A percentile compares a stretch with the other conserved stretches of the same genome.
phyloP scores from a whole-genome alignment of 2,797 vertebrate genomes.

The Fistularia commersonii region DNA sequence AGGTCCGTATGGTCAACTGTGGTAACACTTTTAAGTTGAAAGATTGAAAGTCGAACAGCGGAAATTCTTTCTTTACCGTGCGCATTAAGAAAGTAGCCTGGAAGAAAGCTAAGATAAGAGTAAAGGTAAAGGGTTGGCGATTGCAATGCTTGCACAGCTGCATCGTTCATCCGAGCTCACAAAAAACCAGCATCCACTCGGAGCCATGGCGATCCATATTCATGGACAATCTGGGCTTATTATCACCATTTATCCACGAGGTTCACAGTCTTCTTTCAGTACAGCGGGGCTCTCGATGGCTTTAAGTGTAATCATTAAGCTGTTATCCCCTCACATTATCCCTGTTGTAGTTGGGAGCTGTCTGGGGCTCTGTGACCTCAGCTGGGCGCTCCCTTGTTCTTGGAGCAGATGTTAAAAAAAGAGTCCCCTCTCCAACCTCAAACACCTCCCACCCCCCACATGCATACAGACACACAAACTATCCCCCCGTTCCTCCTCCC shows the following conservation, averaged over 20 bases:
- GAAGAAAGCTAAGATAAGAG: conserved; percentile 8
- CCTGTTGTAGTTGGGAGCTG: conserved; percentile 47
- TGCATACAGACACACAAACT: conserved; percentile 29
- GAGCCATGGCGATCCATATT: conserved; percentile 63
- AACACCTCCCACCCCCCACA: conserved; percentile 23
- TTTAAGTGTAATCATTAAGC: conserved; percentile 72
- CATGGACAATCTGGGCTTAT: conserved; percentile 60
- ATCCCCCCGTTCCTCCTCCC: conserved; percentile 64
- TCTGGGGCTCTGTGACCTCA: conserved; percentile 59
- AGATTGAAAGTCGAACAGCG: too few species aligned
- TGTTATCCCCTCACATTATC: conserved; percentile 65
- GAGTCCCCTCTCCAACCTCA: conserved; percentile 44
- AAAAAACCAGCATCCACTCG: conserved; percentile 53
- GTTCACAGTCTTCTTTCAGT: conserved; percentile 41
- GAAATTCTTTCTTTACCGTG: not conserved
- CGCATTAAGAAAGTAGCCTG: too few species aligned
- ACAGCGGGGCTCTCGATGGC: conserved; percentile 44
- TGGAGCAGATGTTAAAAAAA: conserved; percentile 84
- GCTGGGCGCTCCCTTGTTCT: conserved; percentile 69
- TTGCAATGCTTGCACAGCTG: conserved; percentile 46
- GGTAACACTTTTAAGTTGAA: too few species aligned
- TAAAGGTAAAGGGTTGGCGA: conserved; percentile 11
- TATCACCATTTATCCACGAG: conserved; percentile 51
- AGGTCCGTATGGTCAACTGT: too few species aligned
- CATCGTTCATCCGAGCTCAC: conserved; percentile 34